These are phyloP conservation scores for Mus spretus DNA, from an alignment of 2,797 vertebrate genomes.

Conservation along the genomic window DNA sequence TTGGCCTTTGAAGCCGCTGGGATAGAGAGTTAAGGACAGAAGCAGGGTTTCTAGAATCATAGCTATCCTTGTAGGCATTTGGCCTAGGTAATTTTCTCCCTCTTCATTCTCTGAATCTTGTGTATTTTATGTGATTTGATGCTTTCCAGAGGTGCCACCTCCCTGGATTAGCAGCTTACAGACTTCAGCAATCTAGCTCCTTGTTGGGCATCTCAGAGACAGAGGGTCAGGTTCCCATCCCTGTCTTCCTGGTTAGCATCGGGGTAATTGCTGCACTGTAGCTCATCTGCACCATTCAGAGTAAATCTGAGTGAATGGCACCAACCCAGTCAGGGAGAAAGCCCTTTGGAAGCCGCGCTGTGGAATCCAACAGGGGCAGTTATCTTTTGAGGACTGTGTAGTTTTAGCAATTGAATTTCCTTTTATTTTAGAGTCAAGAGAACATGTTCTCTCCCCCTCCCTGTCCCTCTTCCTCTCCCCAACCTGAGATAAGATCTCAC, in stretches of 20 bases:
- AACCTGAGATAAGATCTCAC: background rate
- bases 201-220: background rate
- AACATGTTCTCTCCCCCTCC: background rate
- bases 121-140: background rate
- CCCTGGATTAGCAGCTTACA: background rate
- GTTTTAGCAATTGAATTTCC: slow-evolving; percentile 40
- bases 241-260: background rate
- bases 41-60: background rate
- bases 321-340: background rate
- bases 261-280: background rate
- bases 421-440: slow-evolving; percentile 57
- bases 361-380: background rate
- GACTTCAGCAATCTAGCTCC: background rate
- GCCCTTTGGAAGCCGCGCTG: background rate
- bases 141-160: background rate
- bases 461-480: too few relatives aligned
- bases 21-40: background rate
- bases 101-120: background rate
- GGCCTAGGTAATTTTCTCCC: background rate
- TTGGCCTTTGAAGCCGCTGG: background rate
- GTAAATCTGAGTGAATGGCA: background rate
- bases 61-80: background rate
- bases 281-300: background rate
- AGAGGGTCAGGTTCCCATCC: background rate
- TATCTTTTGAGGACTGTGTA: background rate